These are phyloP conservation scores for Falco rusticolus DNA, from an alignment of 2,797 vertebrate species.

Conservation along the genomic window DNA sequence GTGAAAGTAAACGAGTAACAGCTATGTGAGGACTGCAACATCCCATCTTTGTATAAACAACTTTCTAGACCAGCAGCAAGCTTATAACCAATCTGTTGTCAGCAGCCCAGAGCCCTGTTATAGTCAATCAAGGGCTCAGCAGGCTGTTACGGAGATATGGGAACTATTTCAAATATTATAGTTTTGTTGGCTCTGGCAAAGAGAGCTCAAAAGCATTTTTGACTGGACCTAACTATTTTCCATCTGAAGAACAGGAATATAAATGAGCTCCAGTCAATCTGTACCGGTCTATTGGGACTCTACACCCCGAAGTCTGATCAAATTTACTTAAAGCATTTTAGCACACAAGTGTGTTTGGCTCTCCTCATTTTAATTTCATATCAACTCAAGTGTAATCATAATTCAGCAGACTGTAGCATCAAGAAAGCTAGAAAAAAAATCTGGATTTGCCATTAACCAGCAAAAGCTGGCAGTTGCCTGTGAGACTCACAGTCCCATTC, in stretches of 20 bases:
- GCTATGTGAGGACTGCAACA: not conserved
- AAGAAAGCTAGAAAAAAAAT: not conserved
- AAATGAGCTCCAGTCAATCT: not conserved
- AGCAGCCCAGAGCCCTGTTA: not conserved
- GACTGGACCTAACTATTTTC: not conserved
- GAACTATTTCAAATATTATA: not conserved
- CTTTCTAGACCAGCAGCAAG: not conserved
- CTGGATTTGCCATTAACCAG: not conserved
- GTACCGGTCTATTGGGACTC: not conserved
- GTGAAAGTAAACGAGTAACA: not conserved
- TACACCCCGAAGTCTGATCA: not conserved
- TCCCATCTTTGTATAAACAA: not conserved
- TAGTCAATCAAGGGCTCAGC: not conserved
- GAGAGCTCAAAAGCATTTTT: not conserved
- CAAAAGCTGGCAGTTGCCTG: not conserved
- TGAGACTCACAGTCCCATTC: not conserved
- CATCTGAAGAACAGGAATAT: not conserved
- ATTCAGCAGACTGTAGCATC: not conserved
- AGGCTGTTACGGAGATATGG: not conserved
- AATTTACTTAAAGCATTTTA: slow-evolving; percentile 2
- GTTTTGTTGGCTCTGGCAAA: not conserved
- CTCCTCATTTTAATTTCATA: not conserved
- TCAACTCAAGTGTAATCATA: not conserved
- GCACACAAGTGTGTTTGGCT: not conserved
- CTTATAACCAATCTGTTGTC: not conserved